These are phyloP conservation scores for Fregetta grallaria DNA, from an alignment of 2,113 vertebrate genomes.

Conservation along the genomic window DNA sequence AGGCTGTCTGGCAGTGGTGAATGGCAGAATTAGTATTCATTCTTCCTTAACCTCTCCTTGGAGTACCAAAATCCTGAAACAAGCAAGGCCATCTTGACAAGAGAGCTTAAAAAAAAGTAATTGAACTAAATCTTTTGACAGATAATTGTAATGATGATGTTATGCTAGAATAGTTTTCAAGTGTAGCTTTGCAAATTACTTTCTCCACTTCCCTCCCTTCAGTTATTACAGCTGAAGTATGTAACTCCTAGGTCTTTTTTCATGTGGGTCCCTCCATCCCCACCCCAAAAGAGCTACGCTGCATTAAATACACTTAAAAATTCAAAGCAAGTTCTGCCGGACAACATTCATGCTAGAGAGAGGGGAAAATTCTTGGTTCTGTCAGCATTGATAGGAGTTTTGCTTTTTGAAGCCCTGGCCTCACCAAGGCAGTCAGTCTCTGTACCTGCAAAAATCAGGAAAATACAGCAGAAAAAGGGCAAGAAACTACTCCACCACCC, in stretches of 20 bases:
- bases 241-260: not conserved
- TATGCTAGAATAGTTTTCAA: constrained; percentile 68
- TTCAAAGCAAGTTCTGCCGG: constrained; percentile 10
- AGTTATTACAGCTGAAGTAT: constrained; percentile 16
- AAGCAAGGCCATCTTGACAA: constrained; percentile 63
- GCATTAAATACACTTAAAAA: constrained; percentile 25
- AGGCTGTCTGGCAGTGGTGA: constrained; percentile 29
- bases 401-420: not conserved
- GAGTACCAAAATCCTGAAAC: constrained; percentile 50
- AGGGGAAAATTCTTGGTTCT: not conserved
- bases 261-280: not conserved
- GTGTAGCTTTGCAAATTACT: constrained; percentile 67
- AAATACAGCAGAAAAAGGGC: not conserved
- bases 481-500: not conserved
- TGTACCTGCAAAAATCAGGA: not conserved
- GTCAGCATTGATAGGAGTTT: not conserved
- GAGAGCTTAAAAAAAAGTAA: constrained; percentile 53
- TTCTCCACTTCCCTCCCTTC: constrained; percentile 36
- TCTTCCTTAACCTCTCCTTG: constrained; percentile 44
- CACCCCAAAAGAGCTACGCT: not conserved
- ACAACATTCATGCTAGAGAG: not conserved
- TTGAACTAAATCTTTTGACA: constrained; percentile 73
- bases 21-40: constrained; percentile 59
- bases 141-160: constrained; percentile 71
- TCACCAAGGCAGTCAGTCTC: not conserved